Percentiles rank a stretch among this genome's conserved stretches.
Evolutionary conservation across 2,888 invertebrate species (phyloP).

Genomic region (Ichneumoninae sp.): DNA sequence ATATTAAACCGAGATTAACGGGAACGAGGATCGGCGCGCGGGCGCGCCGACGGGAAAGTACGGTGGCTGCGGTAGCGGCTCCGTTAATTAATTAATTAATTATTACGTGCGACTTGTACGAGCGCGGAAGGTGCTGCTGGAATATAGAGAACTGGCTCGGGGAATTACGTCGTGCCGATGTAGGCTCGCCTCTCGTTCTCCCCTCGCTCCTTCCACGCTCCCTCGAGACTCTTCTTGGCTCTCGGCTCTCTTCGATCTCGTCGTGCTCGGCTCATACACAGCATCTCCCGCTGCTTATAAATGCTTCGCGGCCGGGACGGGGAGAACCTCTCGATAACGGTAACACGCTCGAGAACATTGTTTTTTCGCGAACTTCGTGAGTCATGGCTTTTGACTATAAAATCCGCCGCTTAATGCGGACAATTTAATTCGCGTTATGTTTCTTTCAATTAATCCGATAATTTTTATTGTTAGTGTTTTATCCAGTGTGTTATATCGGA

Average conservation of each 20-base stretch:
- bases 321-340: slow-evolving; percentile 58
- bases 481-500: too few species aligned
- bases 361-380: slow-evolving; percentile 47
- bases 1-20: slow-evolving; percentile 38
- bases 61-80: slow-evolving; percentile 27
- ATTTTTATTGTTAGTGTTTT: neutral
- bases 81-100: slow-evolving; percentile 65
- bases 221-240: slow-evolving; percentile 6
- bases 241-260: neutral
- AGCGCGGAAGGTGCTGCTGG: slow-evolving; percentile 18
- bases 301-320: slow-evolving; percentile 15
- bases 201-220: slow-evolving; percentile 25
- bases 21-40: slow-evolving; percentile 10
- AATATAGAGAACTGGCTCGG: slow-evolving; percentile 49
- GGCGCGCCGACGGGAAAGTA: slow-evolving; percentile 38
- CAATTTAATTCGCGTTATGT: slow-evolving; percentile 37
- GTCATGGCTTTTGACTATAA: slow-evolving; percentile 34
- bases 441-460: slow-evolving; percentile 17
- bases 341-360: slow-evolving; percentile 55
- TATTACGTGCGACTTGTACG: slow-evolving; percentile 43
- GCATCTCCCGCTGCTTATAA: slow-evolving; percentile 30
- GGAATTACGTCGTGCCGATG: slow-evolving; percentile 60
- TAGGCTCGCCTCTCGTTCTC: slow-evolving; percentile 10
- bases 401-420: slow-evolving; percentile 51
- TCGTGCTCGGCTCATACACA: slow-evolving; percentile 4